phyloP scores from a whole-genome alignment of 2,113 vertebrate species.

The Pedionomus torquatus region DNA sequence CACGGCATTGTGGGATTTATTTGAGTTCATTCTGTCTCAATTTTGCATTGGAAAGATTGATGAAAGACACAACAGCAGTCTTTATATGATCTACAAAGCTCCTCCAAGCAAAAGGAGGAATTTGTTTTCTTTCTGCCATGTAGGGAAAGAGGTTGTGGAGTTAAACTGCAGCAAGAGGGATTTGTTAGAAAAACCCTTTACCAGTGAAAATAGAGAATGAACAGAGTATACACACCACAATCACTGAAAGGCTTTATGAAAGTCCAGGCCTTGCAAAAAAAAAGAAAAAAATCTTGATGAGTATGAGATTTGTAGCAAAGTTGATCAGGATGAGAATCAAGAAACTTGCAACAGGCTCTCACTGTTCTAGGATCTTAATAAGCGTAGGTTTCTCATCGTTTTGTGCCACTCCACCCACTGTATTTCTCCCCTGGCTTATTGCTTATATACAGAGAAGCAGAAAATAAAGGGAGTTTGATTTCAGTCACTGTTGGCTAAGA shows the following conservation, averaged over 20 bases:
- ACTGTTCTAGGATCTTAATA: not conserved
- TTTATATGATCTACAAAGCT: not conserved
- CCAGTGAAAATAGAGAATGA: not conserved
- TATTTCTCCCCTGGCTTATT: not conserved
- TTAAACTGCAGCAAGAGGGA: not conserved
- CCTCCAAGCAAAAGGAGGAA: not conserved
- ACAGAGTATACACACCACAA: not conserved
- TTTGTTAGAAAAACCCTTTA: not conserved
- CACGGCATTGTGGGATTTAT: not conserved
- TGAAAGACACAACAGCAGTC: not conserved
- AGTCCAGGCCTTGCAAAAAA: not conserved
- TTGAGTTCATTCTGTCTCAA: not conserved
- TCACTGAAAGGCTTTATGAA: not conserved
- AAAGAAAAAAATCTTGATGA: not conserved
- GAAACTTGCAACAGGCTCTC: not conserved
- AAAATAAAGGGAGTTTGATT: not conserved
- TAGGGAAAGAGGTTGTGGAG: not conserved
- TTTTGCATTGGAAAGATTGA: not conserved
- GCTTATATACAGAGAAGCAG: not conserved
- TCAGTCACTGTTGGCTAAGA: not conserved
- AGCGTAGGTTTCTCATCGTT: not conserved
- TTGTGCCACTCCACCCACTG: not conserved
- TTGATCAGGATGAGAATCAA: not conserved
- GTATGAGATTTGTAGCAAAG: not conserved
- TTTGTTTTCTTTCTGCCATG: not conserved